Base-by-base conservation (phyloP, 2,113 vertebrate species). In the Columbina picui region DNA sequence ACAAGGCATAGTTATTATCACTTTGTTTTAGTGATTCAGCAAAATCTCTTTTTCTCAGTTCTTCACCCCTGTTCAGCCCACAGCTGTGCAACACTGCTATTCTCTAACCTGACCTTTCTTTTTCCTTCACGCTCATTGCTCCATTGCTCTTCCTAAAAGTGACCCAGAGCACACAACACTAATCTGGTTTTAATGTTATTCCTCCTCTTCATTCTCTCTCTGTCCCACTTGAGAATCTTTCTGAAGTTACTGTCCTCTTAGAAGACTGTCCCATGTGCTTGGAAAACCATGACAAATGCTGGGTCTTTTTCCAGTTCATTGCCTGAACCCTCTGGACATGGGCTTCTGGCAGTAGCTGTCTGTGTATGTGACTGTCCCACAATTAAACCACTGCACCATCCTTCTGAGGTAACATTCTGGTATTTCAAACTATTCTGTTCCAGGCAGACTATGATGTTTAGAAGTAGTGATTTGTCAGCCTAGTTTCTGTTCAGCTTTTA, bases 311-410 rank as follows among this genome's bases (percentile, higher is more conserved):
- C 29, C 27, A 36, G 14, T 21, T 49, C 5, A 10, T 69, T 67
- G 65, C 25, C 41, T 49, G 52, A 63, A 19, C 4, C 63, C 7
- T 4, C 26, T 64, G 32, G 39, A n/a, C 4, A 38, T 27, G 1
- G 7, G 1, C 9, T 56, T 55, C 20, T 38, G 43, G 3, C 29
- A 52, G 6, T 9, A 86, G 10, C 16, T 5, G 26, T 50, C 49
- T 14, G 0, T 12, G 26, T 14, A 9, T 23, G 9, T 6, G 4
- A 5, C 38, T 75, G 26, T 68, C 13, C 34, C 50, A 23, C 0
- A 0, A 67, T 36, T 36, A 25, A 64, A 55, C 17, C 36, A 36
- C 21, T 43, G 52, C 25, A 63, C 8, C 5, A 2, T 14, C 21
- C 70, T 81, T 91, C 38, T 34, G 11, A 47, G 30, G 21, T 50